phyloP scores from a whole-genome alignment of 2,113 vertebrate species.

The Coracopsis vasa region DNA sequence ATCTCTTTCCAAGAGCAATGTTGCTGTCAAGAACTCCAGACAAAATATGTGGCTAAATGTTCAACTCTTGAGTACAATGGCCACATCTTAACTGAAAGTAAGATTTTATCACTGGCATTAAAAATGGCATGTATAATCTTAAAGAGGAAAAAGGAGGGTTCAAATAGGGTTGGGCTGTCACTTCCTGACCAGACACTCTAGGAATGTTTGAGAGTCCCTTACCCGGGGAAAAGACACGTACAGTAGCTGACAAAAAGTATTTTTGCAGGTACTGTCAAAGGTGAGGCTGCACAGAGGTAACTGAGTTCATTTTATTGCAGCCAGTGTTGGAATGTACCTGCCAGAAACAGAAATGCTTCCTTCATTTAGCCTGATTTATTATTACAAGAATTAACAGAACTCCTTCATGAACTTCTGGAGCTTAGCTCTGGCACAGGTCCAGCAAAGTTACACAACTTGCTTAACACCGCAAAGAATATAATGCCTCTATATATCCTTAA shows the following conservation, averaged over 20 bases:
- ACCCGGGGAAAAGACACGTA: background rate
- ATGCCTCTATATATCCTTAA: background rate
- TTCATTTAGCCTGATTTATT: slow-evolving; percentile 50
- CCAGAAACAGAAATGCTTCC: slow-evolving; percentile 43
- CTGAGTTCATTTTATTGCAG: background rate
- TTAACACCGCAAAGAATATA: background rate
- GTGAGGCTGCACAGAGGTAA: slow-evolving; percentile 12
- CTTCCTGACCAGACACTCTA: background rate
- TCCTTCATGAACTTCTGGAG: slow-evolving; percentile 2
- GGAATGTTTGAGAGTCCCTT: background rate
- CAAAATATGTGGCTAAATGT: background rate
- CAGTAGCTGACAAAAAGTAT: slow-evolving; percentile 12
- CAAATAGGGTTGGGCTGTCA: background rate
- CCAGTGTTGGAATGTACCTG: slow-evolving; percentile 35
- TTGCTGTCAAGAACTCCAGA: background rate
- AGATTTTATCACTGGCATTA: slow-evolving; percentile 43
- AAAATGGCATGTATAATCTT: background rate
- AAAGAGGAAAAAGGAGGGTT: background rate
- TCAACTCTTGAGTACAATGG: background rate
- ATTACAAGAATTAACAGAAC: slow-evolving; percentile 43
- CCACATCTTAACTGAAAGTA: background rate
- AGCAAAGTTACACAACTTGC: background rate
- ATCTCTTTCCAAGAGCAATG: slow-evolving; percentile 1
- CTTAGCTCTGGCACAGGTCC: background rate
- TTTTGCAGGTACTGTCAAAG: slow-evolving; percentile 32